phyloP scores from a whole-genome alignment of 2,888 invertebrate species.

The Argynnis bischoffii region DNA sequence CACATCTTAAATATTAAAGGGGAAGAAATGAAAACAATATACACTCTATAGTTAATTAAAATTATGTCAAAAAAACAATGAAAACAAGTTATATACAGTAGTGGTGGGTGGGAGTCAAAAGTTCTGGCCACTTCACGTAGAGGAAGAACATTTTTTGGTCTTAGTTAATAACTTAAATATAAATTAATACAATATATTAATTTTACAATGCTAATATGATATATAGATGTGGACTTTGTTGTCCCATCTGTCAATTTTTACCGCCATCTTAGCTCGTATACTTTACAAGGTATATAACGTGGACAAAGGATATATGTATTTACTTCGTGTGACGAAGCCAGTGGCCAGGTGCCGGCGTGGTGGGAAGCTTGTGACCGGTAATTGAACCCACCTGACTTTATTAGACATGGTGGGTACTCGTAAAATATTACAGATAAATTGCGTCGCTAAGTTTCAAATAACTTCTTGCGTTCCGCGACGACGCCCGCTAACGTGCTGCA shows the following conservation, averaged over 20 bases:
- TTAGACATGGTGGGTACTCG: conserved; percentile 13
- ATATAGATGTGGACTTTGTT: conserved; percentile 6
- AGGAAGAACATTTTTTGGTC: conserved; percentile 55
- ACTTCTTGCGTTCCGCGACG: conserved; percentile 88
- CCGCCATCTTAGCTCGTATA: conserved; percentile 21
- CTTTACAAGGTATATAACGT: conserved; percentile 6
- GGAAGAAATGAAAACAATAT: conserved; percentile 49
- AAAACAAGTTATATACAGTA: conserved; percentile 67
- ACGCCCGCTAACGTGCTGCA: conserved; percentile 83
- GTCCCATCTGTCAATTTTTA: conserved; percentile 12
- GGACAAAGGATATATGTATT: conserved; percentile 8
- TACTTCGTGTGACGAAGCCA: conserved; percentile 43
- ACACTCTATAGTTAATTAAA: conserved; percentile 57
- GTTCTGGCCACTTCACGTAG: conserved; percentile 66
- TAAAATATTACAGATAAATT: conserved; percentile 12
- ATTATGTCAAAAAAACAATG: conserved; percentile 58
- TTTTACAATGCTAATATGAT: conserved; percentile 25
- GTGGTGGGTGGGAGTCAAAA: conserved; percentile 72
- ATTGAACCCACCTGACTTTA: conserved; percentile 12
- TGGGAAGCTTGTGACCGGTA: conserved; percentile 53
- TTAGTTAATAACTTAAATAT: conserved; percentile 48
- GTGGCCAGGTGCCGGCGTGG: conserved; percentile 78
- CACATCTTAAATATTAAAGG: conserved; percentile 29
- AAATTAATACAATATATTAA: conserved; percentile 39
- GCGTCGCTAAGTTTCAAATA: conserved; percentile 74